These are phyloP conservation scores for Peromyscus maniculatus DNA, from an alignment of 2,113 vertebrate species.

Conservation along the genomic window DNA sequence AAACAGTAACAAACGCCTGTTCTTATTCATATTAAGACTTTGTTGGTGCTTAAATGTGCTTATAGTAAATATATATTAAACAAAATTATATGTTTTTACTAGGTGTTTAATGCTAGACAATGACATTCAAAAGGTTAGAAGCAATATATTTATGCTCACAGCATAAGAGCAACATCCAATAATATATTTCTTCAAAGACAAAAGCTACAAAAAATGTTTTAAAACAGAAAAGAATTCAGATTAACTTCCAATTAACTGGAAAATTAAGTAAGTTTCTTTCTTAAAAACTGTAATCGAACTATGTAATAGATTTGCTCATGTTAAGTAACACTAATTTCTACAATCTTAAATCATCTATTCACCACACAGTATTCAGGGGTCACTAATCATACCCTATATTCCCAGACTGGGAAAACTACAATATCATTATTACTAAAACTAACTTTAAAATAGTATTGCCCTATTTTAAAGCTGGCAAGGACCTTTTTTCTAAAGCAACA, in stretches of 20 bases:
- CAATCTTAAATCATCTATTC: conserved; percentile 37
- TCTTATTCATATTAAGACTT: conserved; percentile 11
- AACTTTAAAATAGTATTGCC: conserved; percentile 26
- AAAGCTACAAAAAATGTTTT: conserved; percentile 31
- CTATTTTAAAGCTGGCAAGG: not conserved
- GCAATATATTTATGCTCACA: not conserved
- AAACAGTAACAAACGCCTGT: conserved; percentile 1
- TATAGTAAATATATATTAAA: conserved; percentile 26
- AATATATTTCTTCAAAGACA: conserved; percentile 33
- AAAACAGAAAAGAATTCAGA: conserved; percentile 39
- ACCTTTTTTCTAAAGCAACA: not conserved
- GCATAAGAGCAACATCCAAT: conserved; percentile 40
- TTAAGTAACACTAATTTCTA: conserved; percentile 51
- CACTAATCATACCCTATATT: conserved; percentile 10
- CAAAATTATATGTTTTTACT: not conserved
- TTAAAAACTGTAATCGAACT: conserved; percentile 28
- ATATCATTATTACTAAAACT: conserved; percentile 56
- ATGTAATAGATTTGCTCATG: conserved; percentile 53
- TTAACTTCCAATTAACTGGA: conserved; percentile 35
- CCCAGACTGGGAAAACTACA: not conserved
- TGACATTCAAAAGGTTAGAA: conserved; percentile 1
- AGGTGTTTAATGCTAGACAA: not conserved
- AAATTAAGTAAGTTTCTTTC: conserved; percentile 43
- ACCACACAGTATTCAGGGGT: not conserved
- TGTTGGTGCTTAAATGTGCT: not conserved